These are phyloP conservation scores for Theocolax elegans DNA, from an alignment of 1,140 invertebrate species.

Conservation along the genomic window DNA sequence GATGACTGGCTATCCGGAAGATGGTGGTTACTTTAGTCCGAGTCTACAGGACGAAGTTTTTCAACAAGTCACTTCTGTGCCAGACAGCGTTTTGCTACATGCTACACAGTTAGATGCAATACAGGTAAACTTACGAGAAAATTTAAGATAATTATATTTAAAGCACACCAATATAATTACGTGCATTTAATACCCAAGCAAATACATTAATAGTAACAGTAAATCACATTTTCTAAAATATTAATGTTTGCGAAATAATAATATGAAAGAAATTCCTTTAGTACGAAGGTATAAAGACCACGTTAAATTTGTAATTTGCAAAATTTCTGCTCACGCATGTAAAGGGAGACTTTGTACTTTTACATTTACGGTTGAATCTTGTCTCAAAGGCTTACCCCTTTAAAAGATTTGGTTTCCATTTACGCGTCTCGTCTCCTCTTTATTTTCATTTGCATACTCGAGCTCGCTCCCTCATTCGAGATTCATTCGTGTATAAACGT, in stretches of 20 bases:
- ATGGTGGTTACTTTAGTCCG: constrained; percentile 78
- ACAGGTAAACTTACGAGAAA: constrained; percentile 57
- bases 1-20: constrained; percentile 74
- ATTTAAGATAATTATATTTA: no score
- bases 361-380: neutral
- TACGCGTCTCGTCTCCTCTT: neutral
- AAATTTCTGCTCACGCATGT: neutral
- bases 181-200: no score
- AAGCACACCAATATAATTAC: no score
- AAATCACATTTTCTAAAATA: no score
- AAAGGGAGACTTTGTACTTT: neutral
- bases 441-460: neutral
- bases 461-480: neutral
- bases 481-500: constrained; percentile 5
- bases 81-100: constrained; percentile 77
- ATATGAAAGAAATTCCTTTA: no score
- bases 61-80: constrained; percentile 73
- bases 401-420: neutral
- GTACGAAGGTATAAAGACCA: no score
- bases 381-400: neutral
- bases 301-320: no score
- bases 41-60: constrained; percentile 82
- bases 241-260: no score
- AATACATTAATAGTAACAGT: no score
- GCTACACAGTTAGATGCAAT: constrained; percentile 74